Conservation (phyloP, 1,140 invertebrate genomes). For the Nasonia vitripennis region DNA sequence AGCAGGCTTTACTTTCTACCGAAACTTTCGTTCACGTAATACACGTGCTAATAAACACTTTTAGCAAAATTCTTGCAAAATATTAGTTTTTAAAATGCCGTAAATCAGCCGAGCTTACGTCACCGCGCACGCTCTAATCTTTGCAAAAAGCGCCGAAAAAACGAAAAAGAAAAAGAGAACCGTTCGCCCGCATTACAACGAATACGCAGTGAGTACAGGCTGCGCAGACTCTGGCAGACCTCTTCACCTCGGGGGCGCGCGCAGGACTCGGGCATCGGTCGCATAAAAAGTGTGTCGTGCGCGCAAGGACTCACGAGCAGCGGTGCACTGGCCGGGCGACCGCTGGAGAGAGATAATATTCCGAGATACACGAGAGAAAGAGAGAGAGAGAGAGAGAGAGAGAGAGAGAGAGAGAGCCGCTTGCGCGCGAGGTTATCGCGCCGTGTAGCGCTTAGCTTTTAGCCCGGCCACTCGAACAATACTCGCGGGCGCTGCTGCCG, state of each 20-base stretch:
- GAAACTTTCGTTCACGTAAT: neutral
- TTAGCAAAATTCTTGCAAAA: neutral
- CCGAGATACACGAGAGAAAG: constrained; percentile 2
- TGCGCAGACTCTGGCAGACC: neutral
- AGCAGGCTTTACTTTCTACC: too few relatives aligned
- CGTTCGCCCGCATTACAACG: too few relatives aligned
- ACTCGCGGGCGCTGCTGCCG: neutral
- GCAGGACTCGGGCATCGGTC: neutral
- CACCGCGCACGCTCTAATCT: neutral
- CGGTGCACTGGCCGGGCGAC: neutral
- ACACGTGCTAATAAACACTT: neutral
- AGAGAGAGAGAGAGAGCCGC: too few relatives aligned
- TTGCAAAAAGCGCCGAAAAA: neutral
- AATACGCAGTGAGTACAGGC: neutral
- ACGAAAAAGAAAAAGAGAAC: too few relatives aligned
- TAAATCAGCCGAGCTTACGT: neutral
- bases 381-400: too few relatives aligned
- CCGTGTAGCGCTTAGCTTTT: neutral
- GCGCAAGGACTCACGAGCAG: neutral
- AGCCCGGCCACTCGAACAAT: neutral
- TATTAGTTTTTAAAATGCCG: neutral
- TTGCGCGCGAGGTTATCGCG: neutral
- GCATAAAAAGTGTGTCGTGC: constrained; percentile 38
- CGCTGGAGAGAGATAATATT: constrained; percentile 25
- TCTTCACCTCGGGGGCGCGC: neutral